phyloP scores from a whole-genome alignment of 2,888 invertebrate genomes.

The Camptogramma bilineatum region DNA sequence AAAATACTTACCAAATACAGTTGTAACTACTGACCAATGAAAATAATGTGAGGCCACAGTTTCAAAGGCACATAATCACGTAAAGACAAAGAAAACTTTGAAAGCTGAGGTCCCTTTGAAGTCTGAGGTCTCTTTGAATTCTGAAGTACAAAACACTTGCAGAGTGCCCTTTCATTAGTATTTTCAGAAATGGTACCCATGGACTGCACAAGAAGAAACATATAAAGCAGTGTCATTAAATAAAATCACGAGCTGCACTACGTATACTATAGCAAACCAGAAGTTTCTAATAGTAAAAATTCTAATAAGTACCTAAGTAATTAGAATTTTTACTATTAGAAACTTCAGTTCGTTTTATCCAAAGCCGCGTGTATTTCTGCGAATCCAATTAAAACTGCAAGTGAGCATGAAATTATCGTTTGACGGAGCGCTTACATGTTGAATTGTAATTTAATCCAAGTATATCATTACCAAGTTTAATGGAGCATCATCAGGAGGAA shows the following conservation, averaged over 20 bases:
- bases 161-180: no score
- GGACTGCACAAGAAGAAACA: no score
- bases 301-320: no score
- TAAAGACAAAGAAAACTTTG: neutral
- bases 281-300: no score
- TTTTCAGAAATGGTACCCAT: no score
- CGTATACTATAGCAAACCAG: no score
- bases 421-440: slow-evolving; percentile 26
- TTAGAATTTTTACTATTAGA: no score
- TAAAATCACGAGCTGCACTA: no score
- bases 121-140: no score
- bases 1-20: neutral
- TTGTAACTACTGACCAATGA: neutral
- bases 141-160: no score
- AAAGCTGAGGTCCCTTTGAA: neutral
- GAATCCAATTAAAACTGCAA: slow-evolving; percentile 41
- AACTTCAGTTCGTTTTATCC: slow-evolving; percentile 8
- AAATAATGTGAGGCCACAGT: neutral
- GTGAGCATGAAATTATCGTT: slow-evolving; percentile 51
- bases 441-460: slow-evolving; percentile 23
- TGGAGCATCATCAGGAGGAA: slow-evolving; percentile 36
- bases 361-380: slow-evolving; percentile 16
- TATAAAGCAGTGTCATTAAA: no score
- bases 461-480: slow-evolving; percentile 32
- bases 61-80: neutral